A percentile compares a stretch with the other conserved stretches of the same genome.
Evolutionary conservation across 2,888 invertebrate species (phyloP).

Genomic region (Eucriotettix oculatus): DNA sequence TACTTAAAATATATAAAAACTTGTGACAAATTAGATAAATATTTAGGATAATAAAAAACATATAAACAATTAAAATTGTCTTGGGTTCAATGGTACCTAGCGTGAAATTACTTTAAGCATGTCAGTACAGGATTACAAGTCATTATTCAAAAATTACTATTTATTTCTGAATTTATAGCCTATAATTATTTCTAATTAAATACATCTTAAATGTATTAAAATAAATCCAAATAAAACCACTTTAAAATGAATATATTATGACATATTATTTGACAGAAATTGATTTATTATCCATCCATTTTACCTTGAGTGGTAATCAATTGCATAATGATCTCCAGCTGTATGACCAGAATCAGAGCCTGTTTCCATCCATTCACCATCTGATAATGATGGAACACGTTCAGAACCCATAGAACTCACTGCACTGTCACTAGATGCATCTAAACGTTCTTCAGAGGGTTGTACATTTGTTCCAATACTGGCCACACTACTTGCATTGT

Average conservation of each 20-base stretch:
- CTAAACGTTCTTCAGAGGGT: conserved; percentile 27
- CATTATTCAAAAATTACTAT: too few relatives aligned
- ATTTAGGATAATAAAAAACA: too few relatives aligned
- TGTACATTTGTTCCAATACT: neutral
- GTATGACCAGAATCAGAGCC: conserved; percentile 65
- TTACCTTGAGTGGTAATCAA: conserved; percentile 46
- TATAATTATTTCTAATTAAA: too few relatives aligned
- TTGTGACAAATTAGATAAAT: too few relatives aligned
- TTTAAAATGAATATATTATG: neutral
- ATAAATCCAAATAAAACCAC: conserved; percentile 2
- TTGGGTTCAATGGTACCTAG: too few relatives aligned
- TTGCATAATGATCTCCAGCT: conserved; percentile 44
- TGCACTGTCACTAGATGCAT: conserved; percentile 79
- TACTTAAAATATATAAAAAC: too few relatives aligned
- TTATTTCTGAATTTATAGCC: too few relatives aligned
- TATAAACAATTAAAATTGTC: too few relatives aligned
- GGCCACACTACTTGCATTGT: conserved; percentile 13
- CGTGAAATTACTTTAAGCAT: too few relatives aligned
- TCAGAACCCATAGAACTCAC: conserved; percentile 89
- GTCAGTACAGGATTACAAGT: too few relatives aligned
- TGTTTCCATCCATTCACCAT: conserved; percentile 79
- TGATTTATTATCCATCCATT: neutral
- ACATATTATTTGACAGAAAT: neutral
- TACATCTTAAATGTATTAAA: neutral
- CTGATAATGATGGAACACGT: conserved; percentile 71